phyloP scores from a whole-genome alignment of 2,797 vertebrate genomes.

The Microctenopoma lineatum region DNA sequence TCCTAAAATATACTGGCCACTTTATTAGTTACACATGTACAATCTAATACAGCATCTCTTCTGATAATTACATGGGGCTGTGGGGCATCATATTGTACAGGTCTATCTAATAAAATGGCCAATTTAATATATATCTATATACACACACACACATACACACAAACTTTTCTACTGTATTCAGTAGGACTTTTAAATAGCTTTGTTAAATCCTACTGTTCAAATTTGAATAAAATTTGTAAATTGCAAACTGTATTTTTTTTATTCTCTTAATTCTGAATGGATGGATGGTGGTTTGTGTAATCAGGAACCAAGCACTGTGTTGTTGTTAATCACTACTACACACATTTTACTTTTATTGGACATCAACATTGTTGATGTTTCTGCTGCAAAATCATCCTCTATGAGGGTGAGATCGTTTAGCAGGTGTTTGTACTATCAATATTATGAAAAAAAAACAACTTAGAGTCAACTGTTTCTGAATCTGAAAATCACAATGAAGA shows the following conservation, averaged over 20 bases:
- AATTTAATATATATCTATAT: conserved; percentile 8
- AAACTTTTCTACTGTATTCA: conserved; percentile 77
- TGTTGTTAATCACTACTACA: neutral
- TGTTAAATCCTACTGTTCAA: conserved; percentile 71
- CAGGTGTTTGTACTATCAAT: no score
- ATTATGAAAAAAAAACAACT: no score
- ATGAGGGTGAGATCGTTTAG: neutral
- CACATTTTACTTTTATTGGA: neutral
- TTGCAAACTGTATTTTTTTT: conserved; percentile 33
- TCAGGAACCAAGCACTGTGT: neutral
- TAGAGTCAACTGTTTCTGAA: no score
- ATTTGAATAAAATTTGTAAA: conserved; percentile 79
- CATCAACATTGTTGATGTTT: no score
- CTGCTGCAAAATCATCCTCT: neutral
- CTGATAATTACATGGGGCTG: no score
- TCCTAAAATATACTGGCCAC: conserved; percentile 17
- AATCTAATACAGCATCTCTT: no score
- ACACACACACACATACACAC: conserved; percentile 55
- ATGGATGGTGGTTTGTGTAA: conserved; percentile 36
- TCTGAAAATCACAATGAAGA: no score
- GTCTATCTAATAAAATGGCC: no score
- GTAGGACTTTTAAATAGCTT: conserved; percentile 57
- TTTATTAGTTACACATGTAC: no score
- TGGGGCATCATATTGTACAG: no score
- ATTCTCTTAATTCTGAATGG: conserved; percentile 45